A percentile compares a stretch with the other conserved stretches of the same genome.
These are phyloP conservation scores for Rhinatrema bivittatum DNA, from an alignment of 2,797 vertebrate genomes.

Conservation along the genomic window DNA sequence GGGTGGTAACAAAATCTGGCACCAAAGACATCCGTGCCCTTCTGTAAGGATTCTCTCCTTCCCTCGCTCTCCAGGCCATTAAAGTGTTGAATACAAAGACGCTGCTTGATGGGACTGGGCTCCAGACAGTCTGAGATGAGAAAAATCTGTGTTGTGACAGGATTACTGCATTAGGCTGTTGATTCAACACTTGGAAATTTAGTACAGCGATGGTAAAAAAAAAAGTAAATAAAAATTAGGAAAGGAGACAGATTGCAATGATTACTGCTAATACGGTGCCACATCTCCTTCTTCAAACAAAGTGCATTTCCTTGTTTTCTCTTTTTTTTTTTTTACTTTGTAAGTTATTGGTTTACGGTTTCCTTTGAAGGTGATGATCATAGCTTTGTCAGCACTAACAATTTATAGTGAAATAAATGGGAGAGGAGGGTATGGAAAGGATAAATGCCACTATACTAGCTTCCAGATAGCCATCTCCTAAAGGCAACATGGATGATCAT, in stretches of 20 bases:
- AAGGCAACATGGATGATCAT: no score
- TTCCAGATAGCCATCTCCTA: no score
- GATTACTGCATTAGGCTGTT: constrained; percentile 42
- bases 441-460: no score
- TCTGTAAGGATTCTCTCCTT: constrained; percentile 54
- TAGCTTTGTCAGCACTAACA: background rate
- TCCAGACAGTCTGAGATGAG: constrained; percentile 66
- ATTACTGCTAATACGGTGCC: no score
- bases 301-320: no score
- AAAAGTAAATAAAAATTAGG: no score
- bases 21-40: constrained; percentile 57
- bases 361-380: constrained; percentile 7
- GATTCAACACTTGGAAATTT: constrained; percentile 49
- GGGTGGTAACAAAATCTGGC: constrained; percentile 61
- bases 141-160: constrained; percentile 33
- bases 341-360: constrained; percentile 16
- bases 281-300: no score
- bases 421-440: no score
- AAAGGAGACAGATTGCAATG: no score
- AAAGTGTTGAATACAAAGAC: constrained; percentile 62
- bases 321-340: no score
- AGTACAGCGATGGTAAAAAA: constrained; percentile 3
- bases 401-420: no score
- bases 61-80: constrained; percentile 40
- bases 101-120: constrained; percentile 50